Conservation (phyloP, 2,888 invertebrate species). For the Lutraria lutraria region DNA sequence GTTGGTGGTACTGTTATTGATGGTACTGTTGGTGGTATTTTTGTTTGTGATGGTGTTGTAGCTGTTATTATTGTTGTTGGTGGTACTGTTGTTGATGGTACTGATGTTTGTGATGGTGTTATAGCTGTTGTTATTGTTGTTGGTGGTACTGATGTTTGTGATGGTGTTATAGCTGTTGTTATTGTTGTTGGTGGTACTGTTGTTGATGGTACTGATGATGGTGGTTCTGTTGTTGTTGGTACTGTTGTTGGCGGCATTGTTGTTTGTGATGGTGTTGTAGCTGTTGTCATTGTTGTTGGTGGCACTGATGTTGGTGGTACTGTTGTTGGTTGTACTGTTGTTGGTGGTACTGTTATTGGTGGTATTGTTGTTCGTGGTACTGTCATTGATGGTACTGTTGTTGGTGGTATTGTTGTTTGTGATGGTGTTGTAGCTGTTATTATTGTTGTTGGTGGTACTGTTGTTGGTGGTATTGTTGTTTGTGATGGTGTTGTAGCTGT, state of each 20-base stretch:
- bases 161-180: neutral
- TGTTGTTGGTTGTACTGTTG: conserved; percentile 1
- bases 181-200: neutral
- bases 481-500: neutral
- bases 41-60: neutral
- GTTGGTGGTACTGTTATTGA: too few species aligned
- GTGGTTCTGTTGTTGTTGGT: neutral
- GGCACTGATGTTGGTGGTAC: neutral
- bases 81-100: neutral
- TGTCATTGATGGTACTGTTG: neutral
- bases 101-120: neutral
- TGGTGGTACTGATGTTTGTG: neutral
- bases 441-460: neutral
- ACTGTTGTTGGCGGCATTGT: neutral
- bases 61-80: neutral
- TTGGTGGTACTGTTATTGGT: neutral
- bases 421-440: neutral
- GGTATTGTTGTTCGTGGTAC: neutral
- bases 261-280: neutral
- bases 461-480: neutral
- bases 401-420: neutral
- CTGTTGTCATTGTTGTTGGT: neutral
- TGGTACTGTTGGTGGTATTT: neutral
- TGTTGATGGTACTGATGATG: neutral
- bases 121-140: neutral